Conservation (phyloP, 2,888 invertebrate genomes). For the Drosophila suboccidentalis region DNA sequence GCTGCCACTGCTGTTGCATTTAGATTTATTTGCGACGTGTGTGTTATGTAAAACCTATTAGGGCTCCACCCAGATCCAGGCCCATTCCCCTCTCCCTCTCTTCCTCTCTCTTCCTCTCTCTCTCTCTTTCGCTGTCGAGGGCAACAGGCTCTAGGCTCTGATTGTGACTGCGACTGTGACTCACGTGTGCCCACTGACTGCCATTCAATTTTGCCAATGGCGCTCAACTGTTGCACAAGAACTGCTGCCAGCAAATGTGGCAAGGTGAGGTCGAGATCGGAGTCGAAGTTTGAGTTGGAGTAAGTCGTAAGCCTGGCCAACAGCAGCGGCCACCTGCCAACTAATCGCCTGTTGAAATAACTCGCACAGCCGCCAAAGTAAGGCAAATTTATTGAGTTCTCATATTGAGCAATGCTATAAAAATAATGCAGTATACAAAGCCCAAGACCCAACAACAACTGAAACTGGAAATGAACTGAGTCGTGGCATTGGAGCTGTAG, state of each 20-base stretch:
- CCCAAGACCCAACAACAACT: constrained; percentile 4
- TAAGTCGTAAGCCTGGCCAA: constrained; percentile 19
- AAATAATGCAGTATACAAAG: constrained; percentile 67
- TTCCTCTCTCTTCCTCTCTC: neutral
- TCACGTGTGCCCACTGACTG: constrained; percentile 42
- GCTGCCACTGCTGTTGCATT: constrained; percentile 66
- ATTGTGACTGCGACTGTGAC: neutral
- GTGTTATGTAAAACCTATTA: constrained; percentile 78
- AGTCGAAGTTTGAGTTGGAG: constrained; percentile 13
- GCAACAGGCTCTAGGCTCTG: constrained; percentile 37
- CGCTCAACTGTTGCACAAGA: constrained; percentile 71
- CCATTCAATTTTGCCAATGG: constrained; percentile 53
- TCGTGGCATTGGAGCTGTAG: constrained; percentile 2
- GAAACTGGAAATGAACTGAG: constrained; percentile 22
- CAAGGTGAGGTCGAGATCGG: neutral
- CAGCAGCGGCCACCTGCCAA: constrained; percentile 56
- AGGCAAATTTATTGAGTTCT: constrained; percentile 79
- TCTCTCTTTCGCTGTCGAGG: neutral
- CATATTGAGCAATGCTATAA: constrained; percentile 77
- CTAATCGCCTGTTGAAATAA: constrained; percentile 79
- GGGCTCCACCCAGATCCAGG: constrained; percentile 44
- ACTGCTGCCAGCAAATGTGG: constrained; percentile 19
- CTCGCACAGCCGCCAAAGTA: constrained; percentile 58
- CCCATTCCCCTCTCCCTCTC: neutral
- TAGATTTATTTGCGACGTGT: constrained; percentile 79